These are phyloP conservation scores for Sus cebifrons DNA, from an alignment of 2,797 vertebrate species.

Conservation along the genomic window DNA sequence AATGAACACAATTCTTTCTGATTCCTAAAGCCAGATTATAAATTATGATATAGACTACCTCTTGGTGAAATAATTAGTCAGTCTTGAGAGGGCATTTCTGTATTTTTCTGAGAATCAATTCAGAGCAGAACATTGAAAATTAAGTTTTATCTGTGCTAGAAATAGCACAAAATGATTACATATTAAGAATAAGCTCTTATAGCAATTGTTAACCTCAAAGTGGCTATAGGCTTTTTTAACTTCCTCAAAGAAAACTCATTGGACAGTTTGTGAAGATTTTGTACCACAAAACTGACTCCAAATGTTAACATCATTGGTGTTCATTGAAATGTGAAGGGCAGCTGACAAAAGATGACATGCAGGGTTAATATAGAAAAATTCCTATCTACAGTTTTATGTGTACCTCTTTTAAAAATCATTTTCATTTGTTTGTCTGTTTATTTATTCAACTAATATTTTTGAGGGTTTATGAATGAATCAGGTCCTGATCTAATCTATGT, in stretches of 20 bases:
- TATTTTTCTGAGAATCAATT: constrained; percentile 14
- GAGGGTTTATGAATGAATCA: not conserved
- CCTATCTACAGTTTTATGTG: not conserved
- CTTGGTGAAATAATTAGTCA: not conserved
- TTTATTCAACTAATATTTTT: not conserved
- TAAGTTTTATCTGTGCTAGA: constrained; percentile 32
- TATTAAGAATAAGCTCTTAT: constrained; percentile 5
- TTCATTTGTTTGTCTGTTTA: not conserved
- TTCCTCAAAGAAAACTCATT: constrained; percentile 12
- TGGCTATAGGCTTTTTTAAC: not conserved
- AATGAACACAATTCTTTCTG: constrained; percentile 1
- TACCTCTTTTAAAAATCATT: not conserved
- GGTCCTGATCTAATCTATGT: not conserved
- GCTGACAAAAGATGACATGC: not conserved
- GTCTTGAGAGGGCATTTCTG: not conserved
- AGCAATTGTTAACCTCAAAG: not conserved
- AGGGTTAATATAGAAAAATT: not conserved
- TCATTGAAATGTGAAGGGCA: not conserved
- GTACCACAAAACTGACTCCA: not conserved
- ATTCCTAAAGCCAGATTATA: not conserved
- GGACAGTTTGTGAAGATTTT: not conserved
- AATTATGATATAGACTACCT: not conserved
- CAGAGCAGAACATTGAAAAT: constrained; percentile 27
- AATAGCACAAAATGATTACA: not conserved
- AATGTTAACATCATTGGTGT: constrained; percentile 29